Evolutionary conservation across 2,113 vertebrate genomes (phyloP), one percentile per base, ranked within the genome.

Genomic region (Nothoprocta perdicaria): DNA sequence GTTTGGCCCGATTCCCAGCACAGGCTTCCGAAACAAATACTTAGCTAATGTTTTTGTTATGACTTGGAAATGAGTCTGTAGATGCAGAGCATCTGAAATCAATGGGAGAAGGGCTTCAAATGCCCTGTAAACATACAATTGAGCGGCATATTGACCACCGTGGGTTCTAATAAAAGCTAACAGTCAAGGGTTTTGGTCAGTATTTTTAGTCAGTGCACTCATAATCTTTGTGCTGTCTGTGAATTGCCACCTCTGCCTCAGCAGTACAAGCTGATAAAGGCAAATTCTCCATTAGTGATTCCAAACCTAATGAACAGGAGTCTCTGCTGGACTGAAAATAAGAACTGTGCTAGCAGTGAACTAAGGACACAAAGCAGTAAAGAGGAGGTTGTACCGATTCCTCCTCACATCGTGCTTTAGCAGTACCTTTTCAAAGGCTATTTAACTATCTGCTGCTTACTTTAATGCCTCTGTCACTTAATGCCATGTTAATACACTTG

Each of bases 281-380:
- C 50, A 41, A 63, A 53, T 78, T 74, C 16, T 78, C 53, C 0
- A 0, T 22, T 16, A 2, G 2, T 11, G 29, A 18, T 65, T 84
- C 23, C 21, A 48, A 72, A 52, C 0, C 1, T 14, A 57, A 62
- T 0, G 0, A 23, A 24, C 4, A 48, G 19, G 7, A 60, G 2
- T 21, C 17, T 68, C 11, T 23, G 21, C 24, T 12, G 9, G 1
- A 8, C 38, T 38, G 35, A 38, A 86, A 84, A 26, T 31, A 80
- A 21, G 29, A 78, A 21, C 16, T 60, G 22, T 24, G 14, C 31
- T 13, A 12, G 13, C 27, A 35, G 24, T 67, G 38, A 33, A 73
- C 5, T 50, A 58, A 82, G 85, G 10, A 12, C 55, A 6, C 24
- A 50, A 57, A 84, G 7, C 53, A 57, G 14, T 29, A 3, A 29